Conservation (phyloP, 2,888 invertebrate genomes). For the Halocaridina rubra region DNA sequence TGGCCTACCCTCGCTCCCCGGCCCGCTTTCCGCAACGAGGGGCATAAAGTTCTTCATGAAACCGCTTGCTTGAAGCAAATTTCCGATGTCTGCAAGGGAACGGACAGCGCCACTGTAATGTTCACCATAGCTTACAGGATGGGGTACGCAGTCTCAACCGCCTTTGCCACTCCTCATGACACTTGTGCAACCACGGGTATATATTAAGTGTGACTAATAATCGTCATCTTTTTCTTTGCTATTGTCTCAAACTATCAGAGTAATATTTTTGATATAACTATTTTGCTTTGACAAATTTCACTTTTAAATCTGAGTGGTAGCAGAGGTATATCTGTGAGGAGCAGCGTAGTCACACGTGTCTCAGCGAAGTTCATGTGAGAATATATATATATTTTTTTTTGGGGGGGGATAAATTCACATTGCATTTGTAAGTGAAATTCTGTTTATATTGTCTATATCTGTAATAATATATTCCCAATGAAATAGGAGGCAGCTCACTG, state of each 20-base stretch:
- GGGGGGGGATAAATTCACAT: no score
- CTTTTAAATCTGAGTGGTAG: background rate
- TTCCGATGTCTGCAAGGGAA: slow-evolving; percentile 63
- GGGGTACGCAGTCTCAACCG: slow-evolving; percentile 45
- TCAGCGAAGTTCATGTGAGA: slow-evolving; percentile 21
- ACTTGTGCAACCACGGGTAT: slow-evolving; percentile 17
- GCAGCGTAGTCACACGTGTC: slow-evolving; percentile 42
- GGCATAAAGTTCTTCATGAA: slow-evolving; percentile 64
- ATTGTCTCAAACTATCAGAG: no score
- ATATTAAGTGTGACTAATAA: background rate
- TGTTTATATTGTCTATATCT: no score
- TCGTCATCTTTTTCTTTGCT: no score
- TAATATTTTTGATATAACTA: no score
- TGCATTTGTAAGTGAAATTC: no score
- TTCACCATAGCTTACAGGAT: slow-evolving; percentile 25
- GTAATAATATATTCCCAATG: no score
- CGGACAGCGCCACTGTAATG: slow-evolving; percentile 46
- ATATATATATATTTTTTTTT: no score
- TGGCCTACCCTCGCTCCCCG: slow-evolving; percentile 63
- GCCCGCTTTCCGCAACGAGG: slow-evolving; percentile 58
- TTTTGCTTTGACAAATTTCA: no score
- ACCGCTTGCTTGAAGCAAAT: slow-evolving; percentile 64
- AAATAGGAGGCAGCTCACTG: no score
- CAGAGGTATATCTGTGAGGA: slow-evolving; percentile 1
- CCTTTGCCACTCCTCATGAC: slow-evolving; percentile 13